phyloP scores from a whole-genome alignment of 2,797 vertebrate species.

The Furcifer pardalis region DNA sequence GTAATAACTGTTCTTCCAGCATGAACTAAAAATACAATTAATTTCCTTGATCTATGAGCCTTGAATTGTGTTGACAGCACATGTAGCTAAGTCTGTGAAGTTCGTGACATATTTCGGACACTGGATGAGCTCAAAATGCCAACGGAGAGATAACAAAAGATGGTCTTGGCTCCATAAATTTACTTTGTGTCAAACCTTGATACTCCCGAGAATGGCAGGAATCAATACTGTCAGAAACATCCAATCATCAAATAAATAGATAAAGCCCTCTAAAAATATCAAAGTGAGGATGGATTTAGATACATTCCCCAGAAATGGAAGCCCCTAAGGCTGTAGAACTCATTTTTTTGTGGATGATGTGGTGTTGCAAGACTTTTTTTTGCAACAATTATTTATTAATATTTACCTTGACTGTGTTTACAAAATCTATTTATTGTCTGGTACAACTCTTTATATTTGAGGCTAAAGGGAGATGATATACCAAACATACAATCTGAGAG shows the following conservation, averaged over 20 bases:
- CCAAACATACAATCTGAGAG: background rate
- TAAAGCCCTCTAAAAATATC: slow-evolving; percentile 42
- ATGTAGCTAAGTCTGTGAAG: slow-evolving; percentile 39
- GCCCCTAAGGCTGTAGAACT: background rate
- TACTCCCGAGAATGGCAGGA: slow-evolving; percentile 27
- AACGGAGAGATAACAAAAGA: slow-evolving; percentile 52
- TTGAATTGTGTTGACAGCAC: slow-evolving; percentile 30
- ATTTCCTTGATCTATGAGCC: slow-evolving; percentile 17
- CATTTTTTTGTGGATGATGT: background rate
- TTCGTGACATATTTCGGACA: slow-evolving; percentile 48
- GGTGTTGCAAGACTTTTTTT: background rate
- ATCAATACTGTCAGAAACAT: slow-evolving; percentile 44
- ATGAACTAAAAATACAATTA: slow-evolving; percentile 20
- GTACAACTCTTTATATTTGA: background rate
- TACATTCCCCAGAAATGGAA: slow-evolving; percentile 1
- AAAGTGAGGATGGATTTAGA: slow-evolving; percentile 18
- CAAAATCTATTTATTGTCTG: background rate
- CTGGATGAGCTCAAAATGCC: slow-evolving; percentile 37
- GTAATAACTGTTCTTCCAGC: slow-evolving; percentile 5
- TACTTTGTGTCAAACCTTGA: slow-evolving; percentile 27
- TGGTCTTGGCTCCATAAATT: slow-evolving; percentile 51
- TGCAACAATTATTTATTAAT: background rate
- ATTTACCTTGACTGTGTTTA: background rate
- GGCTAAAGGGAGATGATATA: background rate
- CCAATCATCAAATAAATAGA: slow-evolving; percentile 51